Evolutionary conservation across 2,113 vertebrate genomes (phyloP), one percentile per base, ranked within the genome.

Genomic region (Sorex araneus): DNA sequence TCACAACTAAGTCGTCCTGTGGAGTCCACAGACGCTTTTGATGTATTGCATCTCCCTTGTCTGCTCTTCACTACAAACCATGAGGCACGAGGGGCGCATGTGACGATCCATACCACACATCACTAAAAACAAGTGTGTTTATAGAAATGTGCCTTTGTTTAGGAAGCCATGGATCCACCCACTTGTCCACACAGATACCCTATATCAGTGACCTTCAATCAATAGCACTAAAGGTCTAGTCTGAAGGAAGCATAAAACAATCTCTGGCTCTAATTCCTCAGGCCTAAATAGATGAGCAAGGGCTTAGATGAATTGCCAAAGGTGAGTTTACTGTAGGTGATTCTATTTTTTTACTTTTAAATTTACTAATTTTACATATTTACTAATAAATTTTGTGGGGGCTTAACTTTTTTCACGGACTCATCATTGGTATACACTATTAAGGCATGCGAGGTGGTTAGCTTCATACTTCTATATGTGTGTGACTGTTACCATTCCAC

Each of bases 221-320:
- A 76, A 5, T 66, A 76, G 71, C 47, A 25, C 45, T 28, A 18
- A 27, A 77, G 36, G 40, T 15, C 71, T 27, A 2, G 19, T 86
- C 54, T 86, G 63, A 12, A 70, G 34, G 32, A 89, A 57, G 3
- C 8, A 0, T 32, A 40, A 63, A 7, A 28, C 19, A 10, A 12
- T 73, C 21, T 93, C 36, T 34, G 7, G 34, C 54, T 71, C 54
- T 74, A 36, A 25, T 40, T 81, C 64, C 64, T 84, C 32, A 45
- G 66, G 45, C 73, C 73, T 60, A 47, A 93, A 77, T 18, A 84
- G 45, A 70, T 43, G 70, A 88, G 71, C 88, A 93, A 47, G 28
- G n/a, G 6, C 40, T 23, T 23, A 8, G 60, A 8, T 5, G 34
- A 54, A 10, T 32, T 34, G 63, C 69, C 40, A 13, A 30, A 92